Evolutionary conservation across 1,140 invertebrate species (phyloP).

Genomic region (Hycleus phaleratus): DNA sequence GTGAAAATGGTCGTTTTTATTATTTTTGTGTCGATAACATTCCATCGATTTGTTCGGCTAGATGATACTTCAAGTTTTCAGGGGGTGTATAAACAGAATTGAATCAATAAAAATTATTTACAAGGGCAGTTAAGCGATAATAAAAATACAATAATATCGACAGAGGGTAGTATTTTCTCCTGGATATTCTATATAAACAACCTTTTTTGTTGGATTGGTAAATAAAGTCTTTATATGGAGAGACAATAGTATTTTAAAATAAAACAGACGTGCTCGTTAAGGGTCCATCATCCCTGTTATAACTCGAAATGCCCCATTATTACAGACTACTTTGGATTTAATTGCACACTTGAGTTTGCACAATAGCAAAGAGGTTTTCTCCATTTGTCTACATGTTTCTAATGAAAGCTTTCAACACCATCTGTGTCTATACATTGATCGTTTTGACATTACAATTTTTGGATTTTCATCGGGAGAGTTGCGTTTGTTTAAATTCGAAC

Average conservation of each 20-base stretch:
- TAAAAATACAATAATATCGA: too few relatives aligned
- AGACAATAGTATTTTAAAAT: not conserved
- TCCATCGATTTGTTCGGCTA: too few relatives aligned
- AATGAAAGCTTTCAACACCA: slow-evolving; percentile 10
- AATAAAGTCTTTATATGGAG: not conserved
- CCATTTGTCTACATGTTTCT: slow-evolving; percentile 2
- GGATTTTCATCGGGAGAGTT: too few relatives aligned
- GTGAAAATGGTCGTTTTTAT: too few relatives aligned
- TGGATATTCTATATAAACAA: not conserved
- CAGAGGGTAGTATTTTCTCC: too few relatives aligned
- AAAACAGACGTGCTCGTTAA: slow-evolving; percentile 2
- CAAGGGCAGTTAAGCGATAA: too few relatives aligned
- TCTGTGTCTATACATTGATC: not conserved
- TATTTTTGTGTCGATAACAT: too few relatives aligned
- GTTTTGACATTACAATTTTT: too few relatives aligned
- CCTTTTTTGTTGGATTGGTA: not conserved
- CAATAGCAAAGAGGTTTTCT: not conserved
- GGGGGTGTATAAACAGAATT: too few relatives aligned
- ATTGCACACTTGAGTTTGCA: slow-evolving; percentile 6
- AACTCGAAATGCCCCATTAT: not conserved
- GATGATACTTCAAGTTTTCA: too few relatives aligned
- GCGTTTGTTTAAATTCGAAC: too few relatives aligned
- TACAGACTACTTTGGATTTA: slow-evolving; percentile 4
- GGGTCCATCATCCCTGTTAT: not conserved
- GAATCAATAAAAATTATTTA: too few relatives aligned